Conservation (phyloP, 2,888 invertebrate species). For the Caenorhabditis doughertyi region DNA sequence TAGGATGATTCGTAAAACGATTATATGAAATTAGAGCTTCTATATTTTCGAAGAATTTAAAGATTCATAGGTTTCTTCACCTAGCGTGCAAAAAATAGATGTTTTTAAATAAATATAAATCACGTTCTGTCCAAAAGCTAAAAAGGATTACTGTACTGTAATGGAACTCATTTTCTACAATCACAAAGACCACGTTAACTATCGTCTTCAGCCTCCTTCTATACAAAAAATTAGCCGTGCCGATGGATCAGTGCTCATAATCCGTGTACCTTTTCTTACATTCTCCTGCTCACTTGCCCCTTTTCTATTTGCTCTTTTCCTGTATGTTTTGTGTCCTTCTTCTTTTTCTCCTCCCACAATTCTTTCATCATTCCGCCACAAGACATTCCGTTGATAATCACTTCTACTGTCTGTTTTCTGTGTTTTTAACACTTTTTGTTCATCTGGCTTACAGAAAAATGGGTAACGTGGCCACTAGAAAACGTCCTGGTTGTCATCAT, state of each 20-base stretch:
- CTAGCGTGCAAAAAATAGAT: too few species aligned
- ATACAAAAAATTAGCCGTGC: conserved; percentile 3
- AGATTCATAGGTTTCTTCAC: too few species aligned
- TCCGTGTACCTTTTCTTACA: conserved; percentile 32
- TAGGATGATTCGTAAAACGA: too few species aligned
- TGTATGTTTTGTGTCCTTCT: conserved; percentile 38
- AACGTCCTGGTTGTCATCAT: conserved; percentile 47
- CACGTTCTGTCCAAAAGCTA: too few species aligned
- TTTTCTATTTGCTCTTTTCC: conserved; percentile 46
- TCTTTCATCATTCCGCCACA: conserved; percentile 34
- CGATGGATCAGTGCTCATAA: conserved; percentile 34
- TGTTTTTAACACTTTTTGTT: conserved; percentile 8
- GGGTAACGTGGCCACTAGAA: conserved; percentile 62
- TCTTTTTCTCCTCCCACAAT: conserved; percentile 25
- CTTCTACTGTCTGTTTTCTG: conserved; percentile 27
- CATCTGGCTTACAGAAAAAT: too few species aligned
- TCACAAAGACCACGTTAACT: not conserved
- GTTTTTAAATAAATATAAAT: too few species aligned
- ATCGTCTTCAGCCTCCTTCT: conserved; percentile 12
- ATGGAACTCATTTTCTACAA: not conserved
- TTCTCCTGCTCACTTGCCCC: conserved; percentile 17
- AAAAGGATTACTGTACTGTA: too few species aligned
- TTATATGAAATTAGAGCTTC: too few species aligned
- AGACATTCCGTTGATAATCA: conserved; percentile 48
- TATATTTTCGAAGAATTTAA: too few species aligned